Base-by-base conservation (phyloP, 2,888 invertebrate genomes). In the Acanthacorydalis orientalis region DNA sequence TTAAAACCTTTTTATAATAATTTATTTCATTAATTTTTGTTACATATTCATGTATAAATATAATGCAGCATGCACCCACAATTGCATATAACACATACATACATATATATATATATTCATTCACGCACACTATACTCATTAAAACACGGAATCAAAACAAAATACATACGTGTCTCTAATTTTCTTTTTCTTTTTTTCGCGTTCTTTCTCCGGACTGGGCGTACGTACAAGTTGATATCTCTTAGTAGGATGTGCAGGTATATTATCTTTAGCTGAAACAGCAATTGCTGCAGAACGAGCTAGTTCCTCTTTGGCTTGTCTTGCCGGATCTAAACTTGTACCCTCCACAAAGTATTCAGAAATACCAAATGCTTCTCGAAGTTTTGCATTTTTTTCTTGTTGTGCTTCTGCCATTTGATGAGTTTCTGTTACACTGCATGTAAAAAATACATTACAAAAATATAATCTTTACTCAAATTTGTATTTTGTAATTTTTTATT, bases 371-470 rank as follows among this genome's bases (percentile, higher is more conserved):
- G 95, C 96, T 64, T 90, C 88, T 47, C 92, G 80, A 51, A 96
- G 72, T 48, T 84, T 80, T 2, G 88, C 88, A 73, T 96, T 96
- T 68, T 95, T 95, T 67, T 90, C 88, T 60, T 89, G 87, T 64
- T 93, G 93, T 23, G 95, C 93, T 65, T 91, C 91, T 1, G 96
- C 95, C 53, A 92, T 80, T 66, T 93, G 90, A 71, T 97, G 96
- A 43, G 92, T 93, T 64, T 93, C 95, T 51, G 87, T 87, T 51
- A 90, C 90, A 68, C 91, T 91, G 70, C 10, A 65, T 63, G 47
- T 52, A 51, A 52, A 35, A 23, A 23, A 6, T 4, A n/a, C n/a
- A n/a, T n/a, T n/a, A n/a, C n/a, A n/a, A n/a, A n/a, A n/a, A n/a
- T n/a, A n/a, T n/a, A n/a, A n/a, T n/a, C n/a, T 23, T 23, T 23